Percentiles rank a stretch among this genome's conserved stretches.
Conservation (phyloP, 2,797 vertebrate species). For the Cirrhinus molitorella region DNA sequence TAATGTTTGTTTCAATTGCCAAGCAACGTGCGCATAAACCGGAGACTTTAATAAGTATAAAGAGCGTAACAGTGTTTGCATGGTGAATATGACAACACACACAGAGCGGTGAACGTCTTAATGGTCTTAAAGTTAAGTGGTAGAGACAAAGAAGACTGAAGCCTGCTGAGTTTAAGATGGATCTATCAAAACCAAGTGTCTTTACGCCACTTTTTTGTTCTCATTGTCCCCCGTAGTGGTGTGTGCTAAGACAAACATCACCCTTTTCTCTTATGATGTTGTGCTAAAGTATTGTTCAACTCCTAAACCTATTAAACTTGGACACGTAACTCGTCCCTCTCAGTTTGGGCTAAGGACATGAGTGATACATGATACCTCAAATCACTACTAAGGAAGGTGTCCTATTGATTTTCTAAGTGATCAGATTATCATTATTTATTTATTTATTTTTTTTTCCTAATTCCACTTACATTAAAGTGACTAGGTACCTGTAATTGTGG, state of each 20-base stretch:
- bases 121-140: constrained; percentile 6
- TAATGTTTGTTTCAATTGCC: background rate
- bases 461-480: too few species aligned
- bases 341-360: background rate
- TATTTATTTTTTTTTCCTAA: too few species aligned
- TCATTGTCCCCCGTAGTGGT: background rate
- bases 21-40: background rate
- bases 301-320: background rate
- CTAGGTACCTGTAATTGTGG: too few species aligned
- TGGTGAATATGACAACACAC: background rate
- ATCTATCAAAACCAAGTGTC: background rate
- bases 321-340: background rate
- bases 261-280: background rate
- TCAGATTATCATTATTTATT: too few species aligned
- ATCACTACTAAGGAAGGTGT: background rate
- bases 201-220: background rate
- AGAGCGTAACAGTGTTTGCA: background rate
- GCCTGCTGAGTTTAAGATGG: background rate
- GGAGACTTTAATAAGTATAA: background rate
- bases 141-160: constrained; percentile 26
- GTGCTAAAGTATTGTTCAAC: background rate
- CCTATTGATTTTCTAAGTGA: background rate
- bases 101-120: background rate
- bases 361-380: background rate
- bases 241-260: background rate